Conservation (phyloP, 2,888 invertebrate species). For the Plebejus anna region DNA sequence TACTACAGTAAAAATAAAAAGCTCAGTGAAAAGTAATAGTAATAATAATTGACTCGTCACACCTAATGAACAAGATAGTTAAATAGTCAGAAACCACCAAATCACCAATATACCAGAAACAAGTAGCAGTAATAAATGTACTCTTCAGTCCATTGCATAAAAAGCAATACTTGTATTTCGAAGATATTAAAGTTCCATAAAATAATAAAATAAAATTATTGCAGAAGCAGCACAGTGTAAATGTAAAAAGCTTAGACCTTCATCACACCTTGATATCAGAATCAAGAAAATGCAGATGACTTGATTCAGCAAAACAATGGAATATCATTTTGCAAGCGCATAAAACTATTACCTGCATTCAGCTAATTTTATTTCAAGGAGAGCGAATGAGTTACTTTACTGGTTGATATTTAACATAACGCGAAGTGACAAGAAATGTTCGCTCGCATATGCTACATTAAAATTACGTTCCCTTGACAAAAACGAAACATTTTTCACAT, state of each 20-base stretch:
- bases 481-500: constrained; percentile 32
- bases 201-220: neutral
- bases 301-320: neutral
- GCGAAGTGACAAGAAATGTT: constrained; percentile 30
- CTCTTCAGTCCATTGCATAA: neutral
- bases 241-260: neutral
- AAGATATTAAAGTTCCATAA: neutral
- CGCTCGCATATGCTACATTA: constrained; percentile 32
- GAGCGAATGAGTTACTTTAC: no score
- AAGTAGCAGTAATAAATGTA: no score
- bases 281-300: neutral
- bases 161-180: neutral
- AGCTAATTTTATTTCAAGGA: neutral
- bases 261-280: neutral
- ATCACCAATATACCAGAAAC: no score
- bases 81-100: no score
- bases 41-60: no score
- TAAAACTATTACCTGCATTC: neutral
- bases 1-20: no score
- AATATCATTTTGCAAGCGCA: neutral
- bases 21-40: no score
- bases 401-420: neutral
- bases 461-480: constrained; percentile 32
- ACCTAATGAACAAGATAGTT: no score
- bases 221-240: neutral